phyloP scores from a whole-genome alignment of 2,113 vertebrate species.

The Pleuronectes platessa region DNA sequence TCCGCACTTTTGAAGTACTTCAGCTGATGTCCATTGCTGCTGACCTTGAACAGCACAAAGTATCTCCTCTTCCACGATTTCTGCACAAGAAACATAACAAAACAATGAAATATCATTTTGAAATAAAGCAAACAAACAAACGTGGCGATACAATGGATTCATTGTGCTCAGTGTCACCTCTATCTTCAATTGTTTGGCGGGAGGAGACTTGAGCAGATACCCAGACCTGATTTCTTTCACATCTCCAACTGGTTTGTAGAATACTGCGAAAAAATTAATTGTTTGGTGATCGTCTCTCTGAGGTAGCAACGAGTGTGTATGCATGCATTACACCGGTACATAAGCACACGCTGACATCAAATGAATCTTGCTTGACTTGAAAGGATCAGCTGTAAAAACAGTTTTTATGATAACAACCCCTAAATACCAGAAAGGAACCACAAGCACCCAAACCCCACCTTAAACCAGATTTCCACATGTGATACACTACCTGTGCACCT shows the following conservation, averaged over 20 bases:
- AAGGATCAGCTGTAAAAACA: too few relatives aligned
- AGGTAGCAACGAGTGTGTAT: too few relatives aligned
- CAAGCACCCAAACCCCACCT: too few relatives aligned
- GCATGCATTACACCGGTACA: too few relatives aligned
- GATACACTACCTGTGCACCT: constrained; percentile 42
- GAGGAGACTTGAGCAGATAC: constrained; percentile 80
- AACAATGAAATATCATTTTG: neutral
- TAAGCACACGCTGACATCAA: too few relatives aligned
- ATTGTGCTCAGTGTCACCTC: constrained; percentile 51
- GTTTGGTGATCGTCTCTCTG: neutral
- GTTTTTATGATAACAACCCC: too few relatives aligned
- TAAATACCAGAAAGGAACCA: too few relatives aligned
- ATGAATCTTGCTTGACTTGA: too few relatives aligned
- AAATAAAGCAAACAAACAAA: neutral
- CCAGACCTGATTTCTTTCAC: constrained; percentile 62
- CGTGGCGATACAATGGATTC: neutral
- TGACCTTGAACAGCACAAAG: constrained; percentile 67
- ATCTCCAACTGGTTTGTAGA: constrained; percentile 26
- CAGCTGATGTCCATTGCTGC: constrained; percentile 48
- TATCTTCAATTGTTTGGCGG: constrained; percentile 11
- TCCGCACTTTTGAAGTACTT: constrained; percentile 67
- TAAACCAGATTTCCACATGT: neutral
- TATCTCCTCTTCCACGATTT: constrained; percentile 75
- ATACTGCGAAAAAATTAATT: constrained; percentile 11
- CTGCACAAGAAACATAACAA: constrained; percentile 19